Conservation (phyloP, 2,888 invertebrate species). For the Chrysina gloriosa region DNA sequence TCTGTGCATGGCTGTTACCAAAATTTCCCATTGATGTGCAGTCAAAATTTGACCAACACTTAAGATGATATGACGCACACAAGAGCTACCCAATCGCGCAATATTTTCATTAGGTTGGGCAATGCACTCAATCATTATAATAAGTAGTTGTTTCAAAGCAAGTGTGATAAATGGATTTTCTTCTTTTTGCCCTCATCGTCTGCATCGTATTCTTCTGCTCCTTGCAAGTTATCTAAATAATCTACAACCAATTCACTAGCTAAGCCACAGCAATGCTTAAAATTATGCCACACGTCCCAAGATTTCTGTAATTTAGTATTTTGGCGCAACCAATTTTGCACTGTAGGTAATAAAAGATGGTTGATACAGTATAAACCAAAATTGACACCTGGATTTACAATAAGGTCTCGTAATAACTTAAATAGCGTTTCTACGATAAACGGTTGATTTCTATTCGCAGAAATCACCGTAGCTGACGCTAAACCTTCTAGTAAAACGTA, state of each 20-base stretch:
- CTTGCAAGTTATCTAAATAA: conserved; percentile 81
- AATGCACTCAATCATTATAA: conserved; percentile 90
- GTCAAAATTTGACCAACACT: conserved; percentile 86
- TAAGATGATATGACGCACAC: conserved; percentile 86
- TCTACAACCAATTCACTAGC: conserved; percentile 92
- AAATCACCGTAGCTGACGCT: conserved; percentile 83
- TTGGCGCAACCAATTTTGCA: conserved; percentile 92
- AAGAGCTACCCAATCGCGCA: conserved; percentile 91
- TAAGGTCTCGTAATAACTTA: conserved; percentile 81
- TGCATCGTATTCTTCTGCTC: conserved; percentile 59
- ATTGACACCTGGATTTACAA: conserved; percentile 85
- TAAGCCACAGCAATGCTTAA: conserved; percentile 94
- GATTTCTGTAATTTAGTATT: conserved; percentile 72
- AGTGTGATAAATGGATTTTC: conserved; percentile 75
- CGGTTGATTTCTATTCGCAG: conserved; percentile 81
- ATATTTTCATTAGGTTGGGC: conserved; percentile 91
- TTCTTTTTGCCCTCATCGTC: conserved; percentile 47
- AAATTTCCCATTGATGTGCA: conserved; percentile 87
- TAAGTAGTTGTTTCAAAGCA: conserved; percentile 85
- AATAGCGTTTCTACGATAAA: conserved; percentile 90
- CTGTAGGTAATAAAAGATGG: conserved; percentile 89
- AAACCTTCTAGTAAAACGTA: conserved; percentile 89
- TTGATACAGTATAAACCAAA: conserved; percentile 94
- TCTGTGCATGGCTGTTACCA: conserved; percentile 83
- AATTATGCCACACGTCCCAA: conserved; percentile 87